Conservation (phyloP, 2,888 invertebrate species). For the Argyresthia albistria region DNA sequence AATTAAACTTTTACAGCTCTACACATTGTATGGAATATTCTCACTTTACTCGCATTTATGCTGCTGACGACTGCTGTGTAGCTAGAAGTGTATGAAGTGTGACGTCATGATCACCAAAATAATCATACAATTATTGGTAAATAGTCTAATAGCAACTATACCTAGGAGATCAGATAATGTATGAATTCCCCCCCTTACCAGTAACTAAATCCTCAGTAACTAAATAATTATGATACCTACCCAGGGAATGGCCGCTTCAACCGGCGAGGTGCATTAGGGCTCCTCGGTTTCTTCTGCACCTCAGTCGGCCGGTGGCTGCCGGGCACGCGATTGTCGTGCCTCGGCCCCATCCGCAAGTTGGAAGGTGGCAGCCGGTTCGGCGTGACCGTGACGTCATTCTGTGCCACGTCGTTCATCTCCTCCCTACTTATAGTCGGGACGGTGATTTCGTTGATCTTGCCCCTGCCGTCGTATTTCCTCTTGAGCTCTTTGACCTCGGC, state of each 20-base stretch:
- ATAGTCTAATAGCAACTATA: no score
- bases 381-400: conserved; percentile 45
- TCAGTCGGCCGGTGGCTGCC: conserved; percentile 23
- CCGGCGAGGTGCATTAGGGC: conserved; percentile 28
- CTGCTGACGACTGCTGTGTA: no score
- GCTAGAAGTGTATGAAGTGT: no score
- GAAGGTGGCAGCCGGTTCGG: conserved; percentile 40
- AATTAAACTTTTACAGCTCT: no score
- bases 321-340: background rate
- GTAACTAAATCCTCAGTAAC: no score
- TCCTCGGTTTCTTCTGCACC: conserved; percentile 37
- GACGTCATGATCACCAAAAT: no score
- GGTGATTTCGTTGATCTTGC: conserved; percentile 69
- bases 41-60: no score
- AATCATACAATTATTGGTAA: no score
- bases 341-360: conserved; percentile 33
- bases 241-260: conserved; percentile 60
- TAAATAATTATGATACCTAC: conserved; percentile 23
- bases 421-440: conserved; percentile 51
- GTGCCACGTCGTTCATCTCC: conserved; percentile 33
- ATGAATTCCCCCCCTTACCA: no score
- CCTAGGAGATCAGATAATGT: no score
- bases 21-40: no score
- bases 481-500: conserved; percentile 56
- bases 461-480: conserved; percentile 62